Conservation (phyloP, 2,888 invertebrate species). For the Notodonta dromedarius region DNA sequence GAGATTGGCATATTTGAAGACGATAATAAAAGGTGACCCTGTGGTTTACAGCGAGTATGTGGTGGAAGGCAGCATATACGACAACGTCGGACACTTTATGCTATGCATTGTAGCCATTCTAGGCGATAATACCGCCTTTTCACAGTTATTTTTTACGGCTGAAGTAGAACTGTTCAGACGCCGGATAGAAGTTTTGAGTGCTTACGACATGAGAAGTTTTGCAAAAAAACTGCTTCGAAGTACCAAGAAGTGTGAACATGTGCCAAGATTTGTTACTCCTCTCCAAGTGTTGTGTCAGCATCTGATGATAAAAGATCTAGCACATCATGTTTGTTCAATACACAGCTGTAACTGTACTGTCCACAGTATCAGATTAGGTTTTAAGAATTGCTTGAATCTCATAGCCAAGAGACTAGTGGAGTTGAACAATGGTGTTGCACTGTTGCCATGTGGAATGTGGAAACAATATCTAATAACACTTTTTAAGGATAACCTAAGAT, state of each 20-base stretch:
- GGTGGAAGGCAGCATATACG: conserved; percentile 83
- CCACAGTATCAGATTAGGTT: conserved; percentile 75
- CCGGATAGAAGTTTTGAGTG: conserved; percentile 52
- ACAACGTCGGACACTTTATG: conserved; percentile 85
- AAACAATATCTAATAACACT: conserved; percentile 74
- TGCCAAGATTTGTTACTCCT: conserved; percentile 46
- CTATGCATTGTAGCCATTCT: conserved; percentile 72
- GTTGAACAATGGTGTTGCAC: conserved; percentile 77
- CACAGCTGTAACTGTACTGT: conserved; percentile 53
- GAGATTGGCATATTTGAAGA: conserved; percentile 79
- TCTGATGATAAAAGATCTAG: conserved; percentile 62
- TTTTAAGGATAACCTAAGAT: conserved; percentile 71
- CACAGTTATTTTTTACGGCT: conserved; percentile 58
- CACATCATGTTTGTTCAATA: conserved; percentile 58
- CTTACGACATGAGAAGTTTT: conserved; percentile 67
- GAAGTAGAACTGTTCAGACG: conserved; percentile 65
- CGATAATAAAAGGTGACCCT: conserved; percentile 54
- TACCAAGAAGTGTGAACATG: conserved; percentile 51
- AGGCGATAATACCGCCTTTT: conserved; percentile 56
- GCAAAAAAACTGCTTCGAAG: conserved; percentile 62
- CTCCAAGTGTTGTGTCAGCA: conserved; percentile 61
- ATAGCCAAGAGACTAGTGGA: conserved; percentile 80
- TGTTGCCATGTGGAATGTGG: conserved; percentile 84
- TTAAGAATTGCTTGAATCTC: conserved; percentile 81
- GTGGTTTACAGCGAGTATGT: conserved; percentile 80